Evolutionary conservation across 2,888 invertebrate species (phyloP).

Genomic region (Nephrotoma guestfalica): DNA sequence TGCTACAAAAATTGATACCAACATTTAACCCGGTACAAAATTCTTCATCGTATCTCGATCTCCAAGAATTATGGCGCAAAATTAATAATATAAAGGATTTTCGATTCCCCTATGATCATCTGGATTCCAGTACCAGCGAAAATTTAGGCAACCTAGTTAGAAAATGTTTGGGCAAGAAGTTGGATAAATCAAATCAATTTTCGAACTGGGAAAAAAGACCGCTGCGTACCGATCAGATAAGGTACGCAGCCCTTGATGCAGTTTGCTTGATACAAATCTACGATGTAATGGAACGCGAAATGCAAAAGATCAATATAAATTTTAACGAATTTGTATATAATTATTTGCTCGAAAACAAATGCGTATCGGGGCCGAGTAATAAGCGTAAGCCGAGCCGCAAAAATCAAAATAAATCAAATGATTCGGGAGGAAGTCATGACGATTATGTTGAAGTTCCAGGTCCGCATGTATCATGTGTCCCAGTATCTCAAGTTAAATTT

Average conservation of each 20-base stretch:
- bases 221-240: slow-evolving; percentile 57
- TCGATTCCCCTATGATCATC: slow-evolving; percentile 36
- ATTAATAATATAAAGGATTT: slow-evolving; percentile 37
- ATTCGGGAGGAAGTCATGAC: slow-evolving; percentile 2
- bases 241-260: slow-evolving; percentile 81
- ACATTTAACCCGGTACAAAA: slow-evolving; percentile 30
- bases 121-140: slow-evolving; percentile 35
- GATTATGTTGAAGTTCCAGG: neutral
- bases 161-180: slow-evolving; percentile 55
- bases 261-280: slow-evolving; percentile 73
- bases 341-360: slow-evolving; percentile 12
- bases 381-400: slow-evolving; percentile 12
- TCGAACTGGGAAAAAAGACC: slow-evolving; percentile 85
- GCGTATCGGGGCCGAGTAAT: slow-evolving; percentile 9
- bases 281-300: slow-evolving; percentile 36
- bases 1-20: slow-evolving; percentile 44
- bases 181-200: slow-evolving; percentile 81
- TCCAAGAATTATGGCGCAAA: slow-evolving; percentile 43
- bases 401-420: slow-evolving; percentile 10
- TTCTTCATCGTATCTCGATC: slow-evolving; percentile 38
- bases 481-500: slow-evolving; percentile 23
- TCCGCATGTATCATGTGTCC: slow-evolving; percentile 4
- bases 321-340: slow-evolving; percentile 32
- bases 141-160: slow-evolving; percentile 62
- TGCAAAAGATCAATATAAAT: slow-evolving; percentile 26